These are phyloP conservation scores for Notospermus geniculatus DNA, from an alignment of 1,140 invertebrate species.

Conservation along the genomic window DNA sequence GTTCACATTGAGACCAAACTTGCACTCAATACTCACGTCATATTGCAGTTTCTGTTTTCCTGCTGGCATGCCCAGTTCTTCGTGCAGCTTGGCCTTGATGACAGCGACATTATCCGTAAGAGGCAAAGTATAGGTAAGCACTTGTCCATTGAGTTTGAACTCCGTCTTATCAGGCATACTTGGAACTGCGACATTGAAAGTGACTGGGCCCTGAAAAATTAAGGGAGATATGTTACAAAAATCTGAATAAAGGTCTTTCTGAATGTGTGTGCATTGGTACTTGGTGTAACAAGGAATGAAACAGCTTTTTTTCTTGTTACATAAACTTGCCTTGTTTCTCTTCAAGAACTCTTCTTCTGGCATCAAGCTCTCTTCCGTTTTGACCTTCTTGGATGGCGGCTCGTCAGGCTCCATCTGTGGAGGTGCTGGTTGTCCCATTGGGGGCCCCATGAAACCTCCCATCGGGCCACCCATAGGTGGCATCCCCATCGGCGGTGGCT, in stretches of 20 bases:
- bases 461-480: conserved; percentile 26
- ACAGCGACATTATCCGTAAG: conserved; percentile 71
- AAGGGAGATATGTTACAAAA: neutral
- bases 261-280: too few relatives aligned
- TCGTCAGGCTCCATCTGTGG: conserved; percentile 67
- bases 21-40: conserved; percentile 70
- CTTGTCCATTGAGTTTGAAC: conserved; percentile 95
- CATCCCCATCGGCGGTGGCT: conserved; percentile 26
- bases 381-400: conserved; percentile 80
- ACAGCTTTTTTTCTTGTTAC: too few relatives aligned
- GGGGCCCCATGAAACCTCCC: conserved; percentile 30
- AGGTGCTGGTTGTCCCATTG: conserved; percentile 27
- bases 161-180: conserved; percentile 82
- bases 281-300: too few relatives aligned
- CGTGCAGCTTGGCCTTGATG: conserved; percentile 86
- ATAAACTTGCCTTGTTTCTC: conserved; percentile 60
- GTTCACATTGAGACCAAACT: too few relatives aligned
- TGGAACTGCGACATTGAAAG: conserved; percentile 77
- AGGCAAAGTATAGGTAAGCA: conserved; percentile 74
- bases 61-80: conserved; percentile 87
- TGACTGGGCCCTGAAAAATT: conserved; percentile 65
- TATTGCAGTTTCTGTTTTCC: conserved; percentile 95
- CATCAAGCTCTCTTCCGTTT: conserved; percentile 89
- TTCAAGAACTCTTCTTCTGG: conserved; percentile 81
- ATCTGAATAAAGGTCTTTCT: too few relatives aligned